These are phyloP conservation scores for Trogon melanurus DNA, from an alignment of 2,113 vertebrate genomes.

Conservation along the genomic window DNA sequence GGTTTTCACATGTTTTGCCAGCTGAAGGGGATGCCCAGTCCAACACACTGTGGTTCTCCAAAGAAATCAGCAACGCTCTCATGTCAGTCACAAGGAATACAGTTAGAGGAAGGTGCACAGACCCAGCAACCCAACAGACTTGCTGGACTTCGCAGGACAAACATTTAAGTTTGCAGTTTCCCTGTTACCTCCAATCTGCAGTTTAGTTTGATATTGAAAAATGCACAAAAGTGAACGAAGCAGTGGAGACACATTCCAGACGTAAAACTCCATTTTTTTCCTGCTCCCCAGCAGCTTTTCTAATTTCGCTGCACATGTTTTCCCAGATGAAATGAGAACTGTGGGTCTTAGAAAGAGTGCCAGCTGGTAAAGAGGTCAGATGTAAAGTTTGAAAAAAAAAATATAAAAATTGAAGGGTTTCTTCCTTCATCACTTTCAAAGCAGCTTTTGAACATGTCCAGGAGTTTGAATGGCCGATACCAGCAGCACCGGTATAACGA, in stretches of 20 bases:
- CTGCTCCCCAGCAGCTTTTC: neutral
- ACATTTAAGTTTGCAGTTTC: neutral
- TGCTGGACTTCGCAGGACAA: neutral
- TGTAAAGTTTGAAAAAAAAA: neutral
- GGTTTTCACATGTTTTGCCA: neutral
- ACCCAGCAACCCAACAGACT: neutral
- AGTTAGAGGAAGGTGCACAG: neutral
- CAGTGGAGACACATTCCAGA: neutral
- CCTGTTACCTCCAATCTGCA: neutral
- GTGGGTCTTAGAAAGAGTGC: neutral
- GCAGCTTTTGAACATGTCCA: neutral
- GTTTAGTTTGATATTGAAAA: neutral
- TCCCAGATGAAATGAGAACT: conserved; percentile 5
- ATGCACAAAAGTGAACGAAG: neutral
- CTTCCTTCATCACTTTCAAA: neutral
- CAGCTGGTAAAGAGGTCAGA: conserved; percentile 32
- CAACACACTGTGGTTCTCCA: neutral
- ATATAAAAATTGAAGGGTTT: neutral
- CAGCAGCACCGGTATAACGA: neutral
- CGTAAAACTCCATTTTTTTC: neutral
- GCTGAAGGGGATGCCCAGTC: neutral
- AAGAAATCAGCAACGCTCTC: neutral
- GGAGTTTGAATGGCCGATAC: neutral
- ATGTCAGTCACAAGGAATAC: neutral
- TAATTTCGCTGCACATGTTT: neutral